These are phyloP conservation scores for Osmerus eperlanus DNA, from an alignment of 2,113 vertebrate genomes.

Conservation along the genomic window DNA sequence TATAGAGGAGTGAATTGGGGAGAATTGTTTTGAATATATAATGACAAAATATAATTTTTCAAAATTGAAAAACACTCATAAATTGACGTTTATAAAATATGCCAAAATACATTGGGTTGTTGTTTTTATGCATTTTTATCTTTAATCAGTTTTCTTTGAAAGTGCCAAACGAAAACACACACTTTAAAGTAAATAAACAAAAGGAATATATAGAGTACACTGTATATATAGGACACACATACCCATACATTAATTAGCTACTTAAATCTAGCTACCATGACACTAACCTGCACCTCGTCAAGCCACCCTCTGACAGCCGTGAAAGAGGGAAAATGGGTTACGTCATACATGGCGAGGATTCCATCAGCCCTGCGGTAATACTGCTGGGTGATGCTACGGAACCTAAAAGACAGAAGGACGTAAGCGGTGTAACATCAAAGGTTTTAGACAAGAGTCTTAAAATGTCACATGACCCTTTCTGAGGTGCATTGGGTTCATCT, in stretches of 20 bases:
- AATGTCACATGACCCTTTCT: neutral
- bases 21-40: neutral
- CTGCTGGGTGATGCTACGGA: conserved; percentile 79
- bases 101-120: no score
- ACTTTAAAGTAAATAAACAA: no score
- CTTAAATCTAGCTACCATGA: neutral
- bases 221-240: no score
- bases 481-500: neutral
- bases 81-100: no score
- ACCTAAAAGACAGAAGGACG: conserved; percentile 56
- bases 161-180: no score
- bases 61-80: no score
- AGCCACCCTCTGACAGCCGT: conserved; percentile 74
- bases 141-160: no score
- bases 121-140: no score
- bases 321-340: conserved; percentile 68
- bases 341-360: conserved; percentile 79
- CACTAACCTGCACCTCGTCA: conserved; percentile 70
- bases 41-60: no score
- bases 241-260: no score
- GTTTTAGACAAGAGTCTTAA: neutral
- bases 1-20: conserved; percentile 30
- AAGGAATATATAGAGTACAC: no score
- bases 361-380: conserved; percentile 79
- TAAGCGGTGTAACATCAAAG: no score